These are phyloP conservation scores for Orthonychiurus folsomi DNA, from an alignment of 2,888 invertebrate species.

Conservation along the genomic window DNA sequence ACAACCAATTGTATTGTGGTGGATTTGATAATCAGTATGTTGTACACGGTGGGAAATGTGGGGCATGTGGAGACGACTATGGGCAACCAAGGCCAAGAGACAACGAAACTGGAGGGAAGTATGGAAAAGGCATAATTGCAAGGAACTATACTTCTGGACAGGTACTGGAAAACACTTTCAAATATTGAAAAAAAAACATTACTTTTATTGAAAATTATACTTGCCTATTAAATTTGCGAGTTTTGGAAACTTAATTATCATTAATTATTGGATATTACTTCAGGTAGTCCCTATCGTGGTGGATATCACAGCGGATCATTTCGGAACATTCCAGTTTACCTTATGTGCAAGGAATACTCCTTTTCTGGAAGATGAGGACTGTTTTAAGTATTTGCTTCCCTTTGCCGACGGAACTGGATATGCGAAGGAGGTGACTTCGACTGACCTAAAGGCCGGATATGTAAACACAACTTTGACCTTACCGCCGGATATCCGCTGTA, in stretches of 20 bases:
- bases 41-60: constrained; percentile 15
- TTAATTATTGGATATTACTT: neutral
- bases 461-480: neutral
- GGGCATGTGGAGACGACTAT: constrained; percentile 25
- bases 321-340: neutral
- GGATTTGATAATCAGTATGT: constrained; percentile 15
- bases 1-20: constrained; percentile 27
- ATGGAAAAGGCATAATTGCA: constrained; percentile 19
- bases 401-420: neutral
- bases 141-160: constrained; percentile 19
- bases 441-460: neutral
- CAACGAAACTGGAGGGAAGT: constrained; percentile 23
- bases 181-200: too few relatives aligned
- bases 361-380: neutral
- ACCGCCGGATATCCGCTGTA: neutral
- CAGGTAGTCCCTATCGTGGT: neutral
- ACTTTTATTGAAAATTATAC: too few relatives aligned
- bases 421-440: neutral
- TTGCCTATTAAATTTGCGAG: too few relatives aligned
- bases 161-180: too few relatives aligned
- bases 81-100: constrained; percentile 18
- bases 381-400: neutral
- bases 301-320: neutral
- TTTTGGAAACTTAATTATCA: neutral
- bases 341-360: neutral